phyloP scores from a whole-genome alignment of 2,888 invertebrate species.

The Chymomyza amoena region DNA sequence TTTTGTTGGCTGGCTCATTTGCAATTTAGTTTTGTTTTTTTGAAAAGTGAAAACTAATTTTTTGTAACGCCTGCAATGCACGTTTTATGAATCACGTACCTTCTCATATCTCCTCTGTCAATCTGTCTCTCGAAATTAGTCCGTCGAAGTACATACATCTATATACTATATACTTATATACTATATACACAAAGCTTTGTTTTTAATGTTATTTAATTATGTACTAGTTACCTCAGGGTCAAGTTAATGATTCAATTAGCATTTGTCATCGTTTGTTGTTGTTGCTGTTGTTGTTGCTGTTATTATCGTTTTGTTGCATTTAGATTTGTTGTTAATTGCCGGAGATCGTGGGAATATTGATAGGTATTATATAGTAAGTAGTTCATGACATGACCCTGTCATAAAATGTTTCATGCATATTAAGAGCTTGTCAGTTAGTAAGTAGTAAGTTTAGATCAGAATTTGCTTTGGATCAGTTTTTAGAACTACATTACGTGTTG shows the following conservation, averaged over 20 bases:
- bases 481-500: too few relatives aligned
- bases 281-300: conserved; percentile 15
- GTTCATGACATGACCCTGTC: conserved; percentile 2
- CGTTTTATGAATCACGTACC: background rate
- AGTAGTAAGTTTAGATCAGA: too few relatives aligned
- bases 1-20: background rate
- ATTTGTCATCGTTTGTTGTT: conserved; percentile 57
- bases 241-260: conserved; percentile 68
- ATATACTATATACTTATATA: background rate
- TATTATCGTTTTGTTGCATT: background rate
- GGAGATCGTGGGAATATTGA: conserved; percentile 66
- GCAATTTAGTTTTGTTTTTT: background rate
- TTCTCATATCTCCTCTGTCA: background rate
- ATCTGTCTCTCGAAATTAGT: background rate
- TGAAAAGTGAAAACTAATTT: background rate
- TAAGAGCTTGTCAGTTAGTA: background rate
- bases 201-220: background rate
- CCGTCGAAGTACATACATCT: background rate
- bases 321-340: conserved; percentile 48
- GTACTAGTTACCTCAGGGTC: conserved; percentile 44
- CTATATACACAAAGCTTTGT: background rate
- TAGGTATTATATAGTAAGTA: conserved; percentile 30
- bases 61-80: background rate
- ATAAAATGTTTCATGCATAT: background rate
- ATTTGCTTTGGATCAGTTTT: too few relatives aligned